Evolutionary conservation across 2,888 invertebrate species (phyloP).

Genomic region (Quadroppia sp.): DNA sequence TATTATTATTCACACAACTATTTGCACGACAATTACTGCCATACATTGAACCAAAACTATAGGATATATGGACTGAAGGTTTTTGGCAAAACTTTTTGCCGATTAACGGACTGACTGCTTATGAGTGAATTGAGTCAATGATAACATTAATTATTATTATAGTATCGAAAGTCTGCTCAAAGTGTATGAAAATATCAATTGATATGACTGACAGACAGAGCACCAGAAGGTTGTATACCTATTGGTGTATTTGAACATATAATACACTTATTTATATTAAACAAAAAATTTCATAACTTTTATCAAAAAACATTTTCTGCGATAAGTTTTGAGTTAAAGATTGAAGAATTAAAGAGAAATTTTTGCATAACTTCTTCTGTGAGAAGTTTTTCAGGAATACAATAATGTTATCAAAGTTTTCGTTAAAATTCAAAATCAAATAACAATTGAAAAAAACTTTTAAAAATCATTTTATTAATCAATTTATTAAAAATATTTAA

Average conservation of each 20-base stretch:
- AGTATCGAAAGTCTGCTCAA: no score
- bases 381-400: no score
- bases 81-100: not conserved
- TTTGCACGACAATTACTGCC: not conserved
- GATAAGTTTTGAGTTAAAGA: no score
- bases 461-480: not conserved
- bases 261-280: no score
- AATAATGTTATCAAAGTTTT: no score
- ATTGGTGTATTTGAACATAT: no score
- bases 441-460: not conserved
- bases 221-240: not conserved
- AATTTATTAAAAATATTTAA: not conserved
- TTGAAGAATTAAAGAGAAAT: no score
- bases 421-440: not conserved
- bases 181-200: no score
- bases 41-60: not conserved
- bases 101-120: not conserved
- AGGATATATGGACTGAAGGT: conserved; percentile 12
- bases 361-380: no score
- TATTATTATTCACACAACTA: not conserved
- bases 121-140: not conserved
- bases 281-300: no score
- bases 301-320: no score
- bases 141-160: not conserved
- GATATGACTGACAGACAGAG: not conserved